Conservation (phyloP, 2,888 invertebrate species). For the Lamproptera curius region DNA sequence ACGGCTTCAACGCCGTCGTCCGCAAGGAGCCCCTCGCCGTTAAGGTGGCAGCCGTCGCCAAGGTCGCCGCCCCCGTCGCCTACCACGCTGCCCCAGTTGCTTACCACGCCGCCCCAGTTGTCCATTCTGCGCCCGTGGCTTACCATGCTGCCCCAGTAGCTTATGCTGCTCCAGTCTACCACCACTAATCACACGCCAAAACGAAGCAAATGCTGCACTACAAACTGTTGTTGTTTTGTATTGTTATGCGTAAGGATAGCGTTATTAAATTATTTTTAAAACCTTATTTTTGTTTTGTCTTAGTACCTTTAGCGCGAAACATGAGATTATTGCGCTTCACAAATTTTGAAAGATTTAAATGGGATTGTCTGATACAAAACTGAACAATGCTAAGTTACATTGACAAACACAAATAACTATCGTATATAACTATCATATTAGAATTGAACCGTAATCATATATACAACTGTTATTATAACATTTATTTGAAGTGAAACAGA, state of each 20-base stretch:
- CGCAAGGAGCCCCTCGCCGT: conserved; percentile 58
- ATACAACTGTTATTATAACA: too few species aligned
- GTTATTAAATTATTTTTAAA: conserved; percentile 46
- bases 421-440: too few species aligned
- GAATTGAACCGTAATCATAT: too few species aligned
- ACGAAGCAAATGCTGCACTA: conserved; percentile 14
- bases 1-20: conserved; percentile 78
- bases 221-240: conserved; percentile 21
- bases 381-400: too few species aligned
- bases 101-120: conserved; percentile 27
- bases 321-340: too few species aligned
- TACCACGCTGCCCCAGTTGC: conserved; percentile 26
- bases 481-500: too few species aligned
- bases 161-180: conserved; percentile 50
- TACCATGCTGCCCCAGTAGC: conserved; percentile 17
- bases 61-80: conserved; percentile 44
- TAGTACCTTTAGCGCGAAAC: too few species aligned
- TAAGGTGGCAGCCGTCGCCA: conserved; percentile 41
- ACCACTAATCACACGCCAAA: conserved; percentile 45
- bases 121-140: conserved; percentile 35
- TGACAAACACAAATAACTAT: too few species aligned
- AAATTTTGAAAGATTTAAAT: not conserved
- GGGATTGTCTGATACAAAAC: too few species aligned
- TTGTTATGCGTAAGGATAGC: conserved; percentile 32
- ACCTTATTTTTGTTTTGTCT: conserved; percentile 18